Evolutionary conservation across 2,113 vertebrate species (phyloP).

Genomic region (Caretta caretta): DNA sequence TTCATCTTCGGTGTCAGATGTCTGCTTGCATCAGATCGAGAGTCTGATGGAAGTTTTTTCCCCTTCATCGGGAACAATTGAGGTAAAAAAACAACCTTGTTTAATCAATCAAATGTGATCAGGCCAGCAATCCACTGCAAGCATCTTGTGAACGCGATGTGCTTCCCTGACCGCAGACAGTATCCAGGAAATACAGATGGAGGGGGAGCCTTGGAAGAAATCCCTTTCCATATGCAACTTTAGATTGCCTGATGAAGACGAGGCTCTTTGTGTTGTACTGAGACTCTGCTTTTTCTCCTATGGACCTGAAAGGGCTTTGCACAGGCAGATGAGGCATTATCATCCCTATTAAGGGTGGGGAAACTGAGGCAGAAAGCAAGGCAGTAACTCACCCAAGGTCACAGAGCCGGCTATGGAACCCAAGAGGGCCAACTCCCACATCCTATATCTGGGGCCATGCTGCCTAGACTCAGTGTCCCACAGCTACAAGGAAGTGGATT

Average conservation of each 20-base stretch:
- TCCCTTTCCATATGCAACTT: background rate
- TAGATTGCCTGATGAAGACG: background rate
- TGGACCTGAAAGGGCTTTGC: background rate
- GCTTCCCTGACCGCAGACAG: background rate
- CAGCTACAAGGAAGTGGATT: background rate
- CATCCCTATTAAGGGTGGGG: background rate
- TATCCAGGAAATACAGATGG: background rate
- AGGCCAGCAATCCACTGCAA: background rate
- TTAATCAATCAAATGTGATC: background rate
- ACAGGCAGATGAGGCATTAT: background rate
- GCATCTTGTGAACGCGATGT: background rate
- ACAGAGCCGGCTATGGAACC: background rate
- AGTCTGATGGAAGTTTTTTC: background rate
- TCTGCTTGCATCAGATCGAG: conserved; percentile 43
- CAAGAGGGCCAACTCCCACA: background rate
- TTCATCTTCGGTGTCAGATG: conserved; percentile 47
- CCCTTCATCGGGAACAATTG: background rate
- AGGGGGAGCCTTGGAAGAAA: background rate
- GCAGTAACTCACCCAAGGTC: background rate
- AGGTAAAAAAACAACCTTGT: background rate
- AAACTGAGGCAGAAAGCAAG: background rate
- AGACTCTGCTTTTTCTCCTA: background rate
- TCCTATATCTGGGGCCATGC: background rate
- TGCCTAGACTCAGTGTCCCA: background rate
- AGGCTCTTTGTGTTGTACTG: background rate